Evolutionary conservation across 1,140 invertebrate genomes (phyloP).

Genomic region (Trinorchestia longiramus): DNA sequence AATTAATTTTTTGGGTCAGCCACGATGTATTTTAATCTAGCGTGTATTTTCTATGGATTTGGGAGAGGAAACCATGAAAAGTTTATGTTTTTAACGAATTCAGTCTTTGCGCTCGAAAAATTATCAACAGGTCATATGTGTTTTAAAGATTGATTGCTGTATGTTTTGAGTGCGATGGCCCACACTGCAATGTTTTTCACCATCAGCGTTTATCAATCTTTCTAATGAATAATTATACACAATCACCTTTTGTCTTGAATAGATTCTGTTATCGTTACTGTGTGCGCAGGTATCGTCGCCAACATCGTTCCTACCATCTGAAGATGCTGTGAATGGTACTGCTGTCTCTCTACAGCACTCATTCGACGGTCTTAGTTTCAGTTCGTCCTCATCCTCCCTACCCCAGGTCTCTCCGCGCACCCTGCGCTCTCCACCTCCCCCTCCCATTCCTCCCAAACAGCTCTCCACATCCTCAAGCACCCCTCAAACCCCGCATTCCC

Average conservation of each 20-base stretch:
- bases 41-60: too few relatives aligned
- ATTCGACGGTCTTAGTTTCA: slow-evolving; percentile 72
- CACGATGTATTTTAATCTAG: too few relatives aligned
- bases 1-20: too few relatives aligned
- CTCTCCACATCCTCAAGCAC: slow-evolving; percentile 57
- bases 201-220: background rate
- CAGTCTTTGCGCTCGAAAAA: too few relatives aligned
- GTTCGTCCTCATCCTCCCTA: slow-evolving; percentile 73
- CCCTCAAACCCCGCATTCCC: slow-evolving; percentile 65
- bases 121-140: too few relatives aligned
- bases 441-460: slow-evolving; percentile 68
- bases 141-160: too few relatives aligned
- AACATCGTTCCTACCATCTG: slow-evolving; percentile 67
- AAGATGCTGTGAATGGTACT: slow-evolving; percentile 64
- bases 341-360: slow-evolving; percentile 69
- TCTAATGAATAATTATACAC: background rate
- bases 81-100: too few relatives aligned
- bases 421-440: slow-evolving; percentile 66
- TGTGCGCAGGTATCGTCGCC: slow-evolving; percentile 69
- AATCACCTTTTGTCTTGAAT: too few relatives aligned
- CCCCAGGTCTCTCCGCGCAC: slow-evolving; percentile 69
- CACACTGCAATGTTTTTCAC: too few relatives aligned
- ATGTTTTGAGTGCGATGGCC: too few relatives aligned
- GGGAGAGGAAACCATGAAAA: too few relatives aligned
- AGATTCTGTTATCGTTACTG: background rate